These are phyloP conservation scores for Vanessa cardui DNA, from an alignment of 2,888 invertebrate genomes.

Conservation along the genomic window DNA sequence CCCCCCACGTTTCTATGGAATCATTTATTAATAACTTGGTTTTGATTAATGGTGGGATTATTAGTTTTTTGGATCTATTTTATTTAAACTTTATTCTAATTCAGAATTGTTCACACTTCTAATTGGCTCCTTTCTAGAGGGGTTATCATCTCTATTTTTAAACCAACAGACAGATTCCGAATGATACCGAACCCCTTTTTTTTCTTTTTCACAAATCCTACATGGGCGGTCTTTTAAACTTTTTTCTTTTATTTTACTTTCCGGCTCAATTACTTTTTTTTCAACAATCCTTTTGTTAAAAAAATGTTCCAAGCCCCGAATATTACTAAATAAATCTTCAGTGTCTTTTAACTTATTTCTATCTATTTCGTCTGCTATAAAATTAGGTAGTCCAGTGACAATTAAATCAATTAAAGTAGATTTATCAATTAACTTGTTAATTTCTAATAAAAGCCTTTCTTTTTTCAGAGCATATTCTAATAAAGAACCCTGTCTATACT, in stretches of 20 bases:
- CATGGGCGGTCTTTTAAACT: constrained; percentile 23
- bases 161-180: constrained; percentile 37
- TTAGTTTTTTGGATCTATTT: constrained; percentile 44
- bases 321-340: constrained; percentile 32
- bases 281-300: constrained; percentile 19
- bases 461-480: constrained; percentile 39
- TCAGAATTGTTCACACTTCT: constrained; percentile 35
- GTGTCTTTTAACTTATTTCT: constrained; percentile 34
- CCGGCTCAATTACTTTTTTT: constrained; percentile 6
- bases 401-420: constrained; percentile 30
- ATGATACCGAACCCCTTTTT: constrained; percentile 23
- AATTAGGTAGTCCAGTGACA: constrained; percentile 31
- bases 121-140: constrained; percentile 26
- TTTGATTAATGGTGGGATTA: constrained; percentile 41
- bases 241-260: constrained; percentile 31
- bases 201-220: constrained; percentile 30
- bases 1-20: constrained; percentile 37
- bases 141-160: constrained; percentile 25
- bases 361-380: constrained; percentile 41
- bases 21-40: constrained; percentile 42
- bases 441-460: constrained; percentile 36
- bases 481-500: constrained; percentile 33
- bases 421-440: constrained; percentile 34
- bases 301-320: constrained; percentile 30
- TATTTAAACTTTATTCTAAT: constrained; percentile 37